Evolutionary conservation across 2,888 invertebrate genomes (phyloP).

Genomic region (Hyposoter dolosus): DNA sequence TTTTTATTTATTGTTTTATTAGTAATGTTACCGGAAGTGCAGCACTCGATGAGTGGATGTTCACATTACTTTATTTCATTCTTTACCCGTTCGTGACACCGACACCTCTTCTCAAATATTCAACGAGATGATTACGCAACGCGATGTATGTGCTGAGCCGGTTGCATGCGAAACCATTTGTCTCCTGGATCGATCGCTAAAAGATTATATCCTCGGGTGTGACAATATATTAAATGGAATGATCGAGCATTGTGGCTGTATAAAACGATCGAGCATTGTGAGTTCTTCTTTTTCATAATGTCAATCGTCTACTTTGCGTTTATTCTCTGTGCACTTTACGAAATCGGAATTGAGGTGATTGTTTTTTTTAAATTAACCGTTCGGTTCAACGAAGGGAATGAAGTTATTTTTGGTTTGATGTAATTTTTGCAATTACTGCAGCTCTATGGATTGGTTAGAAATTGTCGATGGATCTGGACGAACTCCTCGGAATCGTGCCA

Average conservation of each 20-base stretch:
- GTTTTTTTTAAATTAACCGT: neutral
- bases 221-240: slow-evolving; percentile 42
- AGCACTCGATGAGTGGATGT: neutral
- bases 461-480: too few relatives aligned
- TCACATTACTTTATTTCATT: slow-evolving; percentile 8
- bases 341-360: slow-evolving; percentile 49
- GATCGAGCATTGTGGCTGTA: slow-evolving; percentile 18
- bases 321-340: slow-evolving; percentile 14
- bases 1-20: slow-evolving; percentile 6
- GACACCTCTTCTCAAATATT: slow-evolving; percentile 14
- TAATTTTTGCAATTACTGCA: neutral
- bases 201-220: neutral
- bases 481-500: neutral
- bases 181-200: slow-evolving; percentile 16
- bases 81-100: slow-evolving; percentile 24
- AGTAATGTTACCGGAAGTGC: slow-evolving; percentile 18
- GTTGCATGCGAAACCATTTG: neutral
- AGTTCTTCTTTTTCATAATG: slow-evolving; percentile 30
- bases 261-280: neutral
- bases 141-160: neutral
- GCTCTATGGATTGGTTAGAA: neutral
- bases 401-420: neutral
- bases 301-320: slow-evolving; percentile 17
- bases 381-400: neutral
- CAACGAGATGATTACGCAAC: slow-evolving; percentile 31